Conservation (phyloP, 2,113 vertebrate species). For the Microtus ochrogaster region DNA sequence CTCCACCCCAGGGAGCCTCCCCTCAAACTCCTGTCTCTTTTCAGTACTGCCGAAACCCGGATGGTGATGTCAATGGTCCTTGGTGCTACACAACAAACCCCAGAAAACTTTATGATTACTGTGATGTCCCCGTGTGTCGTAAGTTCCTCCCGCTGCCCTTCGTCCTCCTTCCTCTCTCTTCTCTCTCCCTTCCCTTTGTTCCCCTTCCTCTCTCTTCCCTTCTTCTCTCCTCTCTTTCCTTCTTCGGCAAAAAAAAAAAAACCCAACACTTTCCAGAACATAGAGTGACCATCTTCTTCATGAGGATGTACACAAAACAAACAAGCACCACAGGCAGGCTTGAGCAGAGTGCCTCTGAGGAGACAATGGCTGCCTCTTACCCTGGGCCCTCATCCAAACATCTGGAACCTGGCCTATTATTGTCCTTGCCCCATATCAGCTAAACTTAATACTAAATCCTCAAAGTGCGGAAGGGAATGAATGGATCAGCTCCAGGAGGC, state of each 20-base stretch:
- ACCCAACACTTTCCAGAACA: not conserved
- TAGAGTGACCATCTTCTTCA: accelerated
- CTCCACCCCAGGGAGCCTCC: accelerated
- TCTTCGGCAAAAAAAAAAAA: not conserved
- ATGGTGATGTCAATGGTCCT: constrained; percentile 93
- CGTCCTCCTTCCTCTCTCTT: not conserved
- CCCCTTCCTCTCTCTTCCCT: not conserved
- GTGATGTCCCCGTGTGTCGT: constrained; percentile 93
- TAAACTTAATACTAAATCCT: not conserved
- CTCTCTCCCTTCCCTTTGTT: accelerated
- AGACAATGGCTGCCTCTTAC: not conserved
- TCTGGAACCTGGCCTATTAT: not conserved
- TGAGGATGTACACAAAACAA: not conserved
- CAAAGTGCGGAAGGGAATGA: not conserved
- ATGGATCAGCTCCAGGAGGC: accelerated
- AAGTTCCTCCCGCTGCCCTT: constrained; percentile 65
- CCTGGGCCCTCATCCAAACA: not conserved
- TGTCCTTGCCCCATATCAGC: not conserved
- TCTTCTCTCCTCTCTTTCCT: too few relatives aligned
- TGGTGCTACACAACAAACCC: constrained; percentile 96
- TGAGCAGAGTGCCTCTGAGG: not conserved
- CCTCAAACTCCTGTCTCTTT: not conserved
- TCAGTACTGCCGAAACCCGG: constrained; percentile 97
- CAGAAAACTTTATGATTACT: constrained; percentile 93
- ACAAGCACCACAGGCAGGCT: not conserved